Base-by-base conservation (phyloP, 2,888 invertebrate species). In the Tetramorium bicarinatum region DNA sequence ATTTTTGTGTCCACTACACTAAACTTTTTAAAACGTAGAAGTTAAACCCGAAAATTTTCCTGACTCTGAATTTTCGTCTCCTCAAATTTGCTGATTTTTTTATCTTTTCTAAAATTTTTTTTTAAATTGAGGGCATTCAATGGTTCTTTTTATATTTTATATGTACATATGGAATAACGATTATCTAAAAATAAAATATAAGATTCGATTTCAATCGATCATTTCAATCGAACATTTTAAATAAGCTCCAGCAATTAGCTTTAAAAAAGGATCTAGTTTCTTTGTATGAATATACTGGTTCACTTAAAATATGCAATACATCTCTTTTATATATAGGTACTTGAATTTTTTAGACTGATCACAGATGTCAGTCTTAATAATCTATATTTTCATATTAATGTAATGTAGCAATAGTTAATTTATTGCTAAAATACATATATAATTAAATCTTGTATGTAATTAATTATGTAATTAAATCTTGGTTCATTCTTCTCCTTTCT, bases 101-200 rank as follows among this genome's bases (percentile, higher is more conserved):
- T 62, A 34, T 34, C 29, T 38, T 62, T 62, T 52, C 3, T 38
- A 64, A 34, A 76, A 76, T 52, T 76, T 76, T 47, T 62, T 15
- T 18, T 25, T 41, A 25, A n/a, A 34, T 21, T 62, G 7, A 9
- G 52, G 49, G 47, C 41, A 6, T n/a, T 75, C 13, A 34, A 75
- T 25, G 38, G 9, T 15, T 52, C 13, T 77, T 77, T 77, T 66
- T 8, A 76, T 54, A 62, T 18, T 25, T 25, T 54, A 52, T 7
- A 34, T 34, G 29, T 41, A 38, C 6, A n/a, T 2, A n/a, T 15
- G 3, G 13, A 1, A 67, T 13, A 21, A 38, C n/a, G 29, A 64
- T 7, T n/a, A 25, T 13, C 2, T 47, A 25, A 64, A 64, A 76
- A 34, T 47, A 64, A 64, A 76, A 34, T 47, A 47, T 62, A 15